Conservation (phyloP, 1,140 invertebrate species). For the Belonocnema kinseyi region DNA sequence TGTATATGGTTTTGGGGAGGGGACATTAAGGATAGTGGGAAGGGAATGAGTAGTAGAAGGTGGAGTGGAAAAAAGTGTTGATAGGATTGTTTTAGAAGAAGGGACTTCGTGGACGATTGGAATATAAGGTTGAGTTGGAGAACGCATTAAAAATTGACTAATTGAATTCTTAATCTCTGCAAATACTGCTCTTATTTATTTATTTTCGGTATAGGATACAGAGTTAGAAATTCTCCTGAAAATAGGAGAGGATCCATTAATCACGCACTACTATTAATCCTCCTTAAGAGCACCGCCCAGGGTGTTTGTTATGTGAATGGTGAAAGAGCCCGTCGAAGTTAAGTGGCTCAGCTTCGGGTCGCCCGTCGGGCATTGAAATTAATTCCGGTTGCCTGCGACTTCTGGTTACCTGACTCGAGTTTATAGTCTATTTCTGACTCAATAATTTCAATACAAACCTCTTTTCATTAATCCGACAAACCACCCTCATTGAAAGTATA, state of each 20-base stretch:
- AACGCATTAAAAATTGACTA: no score
- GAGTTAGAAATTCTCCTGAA: constrained; percentile 22
- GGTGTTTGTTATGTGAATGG: constrained; percentile 19
- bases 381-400: constrained; percentile 31
- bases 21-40: no score
- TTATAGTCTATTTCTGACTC: background rate
- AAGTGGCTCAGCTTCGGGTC: constrained; percentile 21
- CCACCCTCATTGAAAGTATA: no score
- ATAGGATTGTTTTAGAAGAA: no score
- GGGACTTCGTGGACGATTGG: no score
- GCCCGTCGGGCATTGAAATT: constrained; percentile 17
- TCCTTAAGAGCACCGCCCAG: constrained; percentile 55
- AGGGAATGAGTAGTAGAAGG: no score
- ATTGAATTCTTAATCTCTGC: no score
- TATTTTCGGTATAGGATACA: no score
- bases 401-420: constrained; percentile 23
- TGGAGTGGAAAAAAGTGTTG: no score
- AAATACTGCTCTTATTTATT: no score
- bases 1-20: no score
- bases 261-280: constrained; percentile 62
- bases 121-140: no score
- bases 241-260: constrained; percentile 49
- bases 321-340: constrained; percentile 29
- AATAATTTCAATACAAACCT: constrained; percentile 5
- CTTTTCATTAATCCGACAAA: background rate